A percentile compares a stretch with the other conserved stretches of the same genome.
phyloP scores from a whole-genome alignment of 2,797 vertebrate genomes.

The Carapus acus region DNA sequence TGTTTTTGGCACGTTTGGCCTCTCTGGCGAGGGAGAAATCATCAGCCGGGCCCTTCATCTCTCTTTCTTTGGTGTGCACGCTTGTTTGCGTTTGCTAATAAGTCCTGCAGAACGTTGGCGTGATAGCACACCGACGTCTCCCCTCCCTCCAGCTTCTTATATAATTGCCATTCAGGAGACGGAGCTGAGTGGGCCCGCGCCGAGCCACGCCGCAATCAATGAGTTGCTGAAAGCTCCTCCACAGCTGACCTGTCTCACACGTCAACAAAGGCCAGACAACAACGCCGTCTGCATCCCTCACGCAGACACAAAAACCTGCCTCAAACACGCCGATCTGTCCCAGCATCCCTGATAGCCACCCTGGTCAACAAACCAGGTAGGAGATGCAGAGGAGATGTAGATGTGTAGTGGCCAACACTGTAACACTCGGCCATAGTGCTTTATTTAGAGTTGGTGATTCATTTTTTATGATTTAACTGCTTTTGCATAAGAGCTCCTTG shows the following conservation, averaged over 20 bases:
- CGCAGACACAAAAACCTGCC: neutral
- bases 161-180: constrained; percentile 44
- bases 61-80: neutral
- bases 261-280: constrained; percentile 10
- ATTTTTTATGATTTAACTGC: too few species aligned
- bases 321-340: constrained; percentile 15
- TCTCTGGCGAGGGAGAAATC: constrained; percentile 23
- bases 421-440: too few species aligned
- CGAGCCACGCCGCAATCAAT: constrained; percentile 45
- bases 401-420: too few species aligned
- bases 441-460: too few species aligned
- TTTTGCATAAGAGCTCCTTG: too few species aligned
- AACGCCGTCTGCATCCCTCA: constrained; percentile 1
- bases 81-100: constrained; percentile 15
- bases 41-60: constrained; percentile 5
- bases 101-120: constrained; percentile 15
- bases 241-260: constrained; percentile 37
- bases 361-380: constrained; percentile 15
- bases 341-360: neutral
- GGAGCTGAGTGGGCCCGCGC: constrained; percentile 53
- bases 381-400: too few species aligned
- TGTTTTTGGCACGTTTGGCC: constrained; percentile 34
- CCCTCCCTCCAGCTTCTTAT: constrained; percentile 31
- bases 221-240: constrained; percentile 55
- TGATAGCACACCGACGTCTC: constrained; percentile 21